Evolutionary conservation across 2,797 vertebrate species (phyloP).

Genomic region (Steatocranus sp.): DNA sequence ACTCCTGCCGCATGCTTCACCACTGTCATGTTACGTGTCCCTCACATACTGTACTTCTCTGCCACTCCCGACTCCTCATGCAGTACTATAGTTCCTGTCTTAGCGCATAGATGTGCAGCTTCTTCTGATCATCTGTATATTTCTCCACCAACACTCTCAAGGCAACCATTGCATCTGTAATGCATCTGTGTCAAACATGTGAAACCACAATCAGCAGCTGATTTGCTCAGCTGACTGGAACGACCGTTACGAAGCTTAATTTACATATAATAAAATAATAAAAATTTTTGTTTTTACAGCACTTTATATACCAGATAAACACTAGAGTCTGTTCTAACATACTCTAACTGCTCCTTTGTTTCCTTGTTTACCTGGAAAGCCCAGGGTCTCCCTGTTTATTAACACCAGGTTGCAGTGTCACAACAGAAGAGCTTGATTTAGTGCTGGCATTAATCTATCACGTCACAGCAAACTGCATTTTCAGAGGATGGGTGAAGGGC

Average conservation of each 20-base stretch:
- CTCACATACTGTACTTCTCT: neutral
- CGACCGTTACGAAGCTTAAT: fast-evolving
- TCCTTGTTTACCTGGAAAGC: neutral
- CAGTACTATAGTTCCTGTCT: neutral
- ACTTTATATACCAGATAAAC: neutral
- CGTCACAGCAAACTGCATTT: neutral
- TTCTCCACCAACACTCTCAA: neutral
- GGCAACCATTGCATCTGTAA: neutral
- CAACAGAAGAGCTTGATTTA: constrained; percentile 8
- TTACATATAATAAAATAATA: fast-evolving
- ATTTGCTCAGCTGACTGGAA: neutral
- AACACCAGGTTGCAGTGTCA: neutral
- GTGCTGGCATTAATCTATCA: neutral
- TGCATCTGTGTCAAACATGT: neutral
- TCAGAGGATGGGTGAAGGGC: neutral
- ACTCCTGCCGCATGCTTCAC: fast-evolving
- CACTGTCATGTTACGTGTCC: neutral
- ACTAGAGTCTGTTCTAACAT: neutral
- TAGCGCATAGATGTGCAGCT: neutral
- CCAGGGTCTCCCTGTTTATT: neutral
- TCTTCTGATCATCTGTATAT: neutral
- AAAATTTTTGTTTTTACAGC: fast-evolving
- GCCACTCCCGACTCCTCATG: fast-evolving
- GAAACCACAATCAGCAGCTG: neutral
- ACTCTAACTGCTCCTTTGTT: neutral